Percentiles rank a stretch among this genome's conserved stretches.
Evolutionary conservation across 2,113 vertebrate genomes (phyloP).

Genomic region (Copsychus sechellarum): DNA sequence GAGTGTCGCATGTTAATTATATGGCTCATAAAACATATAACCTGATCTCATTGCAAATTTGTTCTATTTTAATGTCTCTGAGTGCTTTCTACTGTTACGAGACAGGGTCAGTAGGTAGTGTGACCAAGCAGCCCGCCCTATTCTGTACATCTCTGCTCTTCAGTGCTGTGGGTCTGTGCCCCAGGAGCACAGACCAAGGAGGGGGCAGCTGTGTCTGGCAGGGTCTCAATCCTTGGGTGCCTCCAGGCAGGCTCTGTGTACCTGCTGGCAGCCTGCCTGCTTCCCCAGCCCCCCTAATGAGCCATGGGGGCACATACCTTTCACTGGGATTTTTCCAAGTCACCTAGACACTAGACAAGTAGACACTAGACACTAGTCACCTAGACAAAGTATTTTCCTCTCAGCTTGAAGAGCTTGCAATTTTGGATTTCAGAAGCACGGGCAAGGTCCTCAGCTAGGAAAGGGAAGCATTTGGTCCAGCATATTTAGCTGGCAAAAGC

Average conservation of each 20-base stretch:
- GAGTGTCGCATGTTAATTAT: conserved; percentile 59
- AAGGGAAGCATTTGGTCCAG: not conserved
- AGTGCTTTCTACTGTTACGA: not conserved
- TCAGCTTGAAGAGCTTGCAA: not conserved
- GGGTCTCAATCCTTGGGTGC: not conserved
- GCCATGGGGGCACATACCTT: not conserved
- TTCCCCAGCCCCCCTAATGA: not conserved
- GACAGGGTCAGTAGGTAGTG: not conserved
- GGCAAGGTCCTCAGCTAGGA: not conserved
- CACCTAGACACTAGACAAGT: not conserved
- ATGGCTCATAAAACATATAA: conserved; percentile 61
- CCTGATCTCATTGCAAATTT: conserved; percentile 44
- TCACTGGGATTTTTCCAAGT: not conserved
- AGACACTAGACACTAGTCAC: too few relatives aligned
- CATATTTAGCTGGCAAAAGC: not conserved
- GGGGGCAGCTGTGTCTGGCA: not conserved
- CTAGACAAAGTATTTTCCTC: not conserved
- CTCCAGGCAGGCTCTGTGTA: not conserved
- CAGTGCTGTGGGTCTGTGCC: not conserved
- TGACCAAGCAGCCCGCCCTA: not conserved
- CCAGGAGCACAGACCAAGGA: not conserved
- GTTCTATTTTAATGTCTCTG: conserved; percentile 42
- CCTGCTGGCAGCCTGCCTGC: not conserved
- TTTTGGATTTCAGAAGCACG: not conserved
- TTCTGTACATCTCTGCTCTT: not conserved